Percentiles rank a stretch among this genome's conserved stretches.
These are phyloP conservation scores for Diprion similis DNA, from an alignment of 1,140 invertebrate genomes.

Conservation along the genomic window DNA sequence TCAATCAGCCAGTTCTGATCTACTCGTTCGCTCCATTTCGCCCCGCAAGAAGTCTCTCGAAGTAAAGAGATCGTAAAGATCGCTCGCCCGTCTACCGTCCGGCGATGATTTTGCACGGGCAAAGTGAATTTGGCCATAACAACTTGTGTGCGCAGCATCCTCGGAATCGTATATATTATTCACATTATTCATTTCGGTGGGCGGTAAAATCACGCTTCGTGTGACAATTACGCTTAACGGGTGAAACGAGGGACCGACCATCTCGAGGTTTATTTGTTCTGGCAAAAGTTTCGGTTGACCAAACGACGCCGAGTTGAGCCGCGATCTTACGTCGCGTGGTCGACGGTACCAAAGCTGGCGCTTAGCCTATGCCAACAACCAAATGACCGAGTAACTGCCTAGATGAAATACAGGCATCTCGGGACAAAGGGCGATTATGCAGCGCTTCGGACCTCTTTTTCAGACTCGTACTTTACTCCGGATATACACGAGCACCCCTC, in stretches of 20 bases:
- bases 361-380: not conserved
- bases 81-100: not conserved
- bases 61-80: not conserved
- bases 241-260: not conserved
- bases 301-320: not conserved
- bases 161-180: not conserved
- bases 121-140: not conserved
- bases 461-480: too few species aligned
- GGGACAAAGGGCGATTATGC: not conserved
- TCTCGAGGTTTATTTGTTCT: not conserved
- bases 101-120: not conserved
- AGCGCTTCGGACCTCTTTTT: not conserved
- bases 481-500: too few species aligned
- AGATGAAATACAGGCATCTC: not conserved
- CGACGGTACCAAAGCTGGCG: not conserved
- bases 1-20: not conserved
- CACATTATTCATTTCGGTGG: not conserved
- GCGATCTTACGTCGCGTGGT: not conserved
- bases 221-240: slow-evolving; percentile 3
- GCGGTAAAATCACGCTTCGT: slow-evolving; percentile 1
- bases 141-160: not conserved
- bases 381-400: slow-evolving; percentile 4
- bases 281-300: not conserved
- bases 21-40: not conserved
- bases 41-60: not conserved